Base-by-base conservation (phyloP, 2,888 invertebrate genomes). In the Xanthia togata region DNA sequence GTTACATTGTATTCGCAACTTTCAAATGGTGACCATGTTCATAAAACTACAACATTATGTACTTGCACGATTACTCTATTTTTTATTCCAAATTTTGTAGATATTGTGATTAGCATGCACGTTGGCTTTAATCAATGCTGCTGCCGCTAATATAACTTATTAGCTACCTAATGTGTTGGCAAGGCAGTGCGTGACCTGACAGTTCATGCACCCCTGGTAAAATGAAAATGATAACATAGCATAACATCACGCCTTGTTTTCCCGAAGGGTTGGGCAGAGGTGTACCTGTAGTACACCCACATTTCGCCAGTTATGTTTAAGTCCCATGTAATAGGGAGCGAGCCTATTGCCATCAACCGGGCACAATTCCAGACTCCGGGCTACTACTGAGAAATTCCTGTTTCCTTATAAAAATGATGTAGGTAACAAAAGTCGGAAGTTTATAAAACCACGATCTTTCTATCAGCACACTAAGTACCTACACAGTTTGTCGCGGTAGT, bases 51-150 rank as follows among this genome's bases (percentile, higher is more conserved):
- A 67, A 74, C 69, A 75, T 82, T 75, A 77, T 65, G 77, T 26
- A n/a, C 35, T 57, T 23, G 47, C 68, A 65, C 60, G 47, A 72
- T 78, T 63, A 82, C 72, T 41, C 70, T 73, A 38, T n/a, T n/a
- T n/a, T n/a, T n/a, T n/a, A n/a, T n/a, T n/a, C n/a, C n/a, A 78
- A 79, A 74, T 65, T 78, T 72, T 78, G 68, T 76, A 38, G 50
- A 50, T 62, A 67, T 73, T 72, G 1, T n/a, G 4, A 62, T 70
- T 78, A 75, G 73, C 83, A 85, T 81, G 83, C 78, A 87, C 71
- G 79, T 82, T 78, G 65, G 69, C 63, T 82, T 82, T 81, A 80
- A 82, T 84, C 76, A 70, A 79, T 76, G 64, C 17, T 67, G 50
- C 50, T 23, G 47, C 69, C 78, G 69, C 73, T 68, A 70, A 70